Conservation (phyloP, 2,888 invertebrate genomes). For the Stenodera caucasica region DNA sequence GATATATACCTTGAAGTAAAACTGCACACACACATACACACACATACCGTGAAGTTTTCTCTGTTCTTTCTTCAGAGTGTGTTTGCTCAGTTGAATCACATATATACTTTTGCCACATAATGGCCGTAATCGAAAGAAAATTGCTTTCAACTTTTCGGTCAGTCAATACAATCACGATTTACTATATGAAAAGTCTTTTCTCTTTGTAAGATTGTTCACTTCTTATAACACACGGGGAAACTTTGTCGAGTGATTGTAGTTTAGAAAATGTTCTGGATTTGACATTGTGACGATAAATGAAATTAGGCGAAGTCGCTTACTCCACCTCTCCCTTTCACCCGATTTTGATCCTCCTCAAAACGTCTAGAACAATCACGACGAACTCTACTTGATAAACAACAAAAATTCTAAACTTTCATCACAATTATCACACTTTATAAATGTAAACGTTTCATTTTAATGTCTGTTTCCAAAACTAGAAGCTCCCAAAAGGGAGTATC, state of each 20-base stretch:
- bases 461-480: constrained; percentile 45
- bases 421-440: constrained; percentile 33
- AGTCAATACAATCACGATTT: constrained; percentile 48
- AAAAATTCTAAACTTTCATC: neutral
- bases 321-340: neutral
- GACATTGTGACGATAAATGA: constrained; percentile 9
- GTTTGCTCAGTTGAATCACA: constrained; percentile 51
- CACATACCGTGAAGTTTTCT: constrained; percentile 29
- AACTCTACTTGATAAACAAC: no score
- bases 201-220: constrained; percentile 33
- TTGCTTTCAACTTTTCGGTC: constrained; percentile 49
- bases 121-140: constrained; percentile 52
- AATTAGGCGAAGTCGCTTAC: neutral
- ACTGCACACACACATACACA: constrained; percentile 14
- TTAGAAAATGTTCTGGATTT: constrained; percentile 5
- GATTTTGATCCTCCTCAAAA: neutral
- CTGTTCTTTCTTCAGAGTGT: constrained; percentile 40
- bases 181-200: constrained; percentile 39
- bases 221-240: constrained; percentile 9
- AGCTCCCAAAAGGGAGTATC: constrained; percentile 44
- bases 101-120: constrained; percentile 47
- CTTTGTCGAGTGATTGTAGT: constrained; percentile 8
- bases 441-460: constrained; percentile 47
- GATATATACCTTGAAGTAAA: neutral
- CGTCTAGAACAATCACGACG: neutral